phyloP scores from a whole-genome alignment of 2,797 vertebrate species.

The Alauda arvensis region DNA sequence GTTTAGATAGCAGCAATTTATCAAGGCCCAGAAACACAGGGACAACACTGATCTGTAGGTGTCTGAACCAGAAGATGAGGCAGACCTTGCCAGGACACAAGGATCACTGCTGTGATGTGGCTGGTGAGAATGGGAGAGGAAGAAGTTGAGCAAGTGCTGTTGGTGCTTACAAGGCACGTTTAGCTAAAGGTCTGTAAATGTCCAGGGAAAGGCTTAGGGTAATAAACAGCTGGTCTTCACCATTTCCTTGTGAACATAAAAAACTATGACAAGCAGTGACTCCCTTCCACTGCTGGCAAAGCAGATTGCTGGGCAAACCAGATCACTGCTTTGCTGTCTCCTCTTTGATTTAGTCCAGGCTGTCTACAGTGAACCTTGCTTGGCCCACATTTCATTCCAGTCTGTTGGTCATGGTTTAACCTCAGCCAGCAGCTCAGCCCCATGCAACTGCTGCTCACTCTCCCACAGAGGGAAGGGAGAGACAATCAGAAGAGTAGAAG shows the following conservation, averaged over 20 bases:
- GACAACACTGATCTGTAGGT: background rate
- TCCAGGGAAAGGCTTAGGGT: background rate
- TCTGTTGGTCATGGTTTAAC: background rate
- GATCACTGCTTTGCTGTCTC: background rate
- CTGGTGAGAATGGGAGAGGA: background rate
- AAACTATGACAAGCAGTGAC: background rate
- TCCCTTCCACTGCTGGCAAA: background rate
- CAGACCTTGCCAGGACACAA: background rate
- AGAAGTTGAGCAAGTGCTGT: background rate
- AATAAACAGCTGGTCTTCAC: background rate
- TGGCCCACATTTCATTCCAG: background rate
- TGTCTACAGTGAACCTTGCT: background rate
- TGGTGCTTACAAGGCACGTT: background rate
- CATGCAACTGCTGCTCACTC: background rate
- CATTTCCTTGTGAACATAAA: background rate
- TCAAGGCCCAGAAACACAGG: background rate
- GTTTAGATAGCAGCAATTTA: background rate
- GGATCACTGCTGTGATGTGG: background rate
- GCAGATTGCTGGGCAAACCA: background rate
- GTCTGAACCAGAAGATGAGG: background rate
- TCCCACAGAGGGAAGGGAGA: background rate
- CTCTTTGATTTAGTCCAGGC: background rate
- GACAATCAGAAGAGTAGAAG: background rate
- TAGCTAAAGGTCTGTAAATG: background rate
- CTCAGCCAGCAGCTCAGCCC: background rate